A percentile compares a stretch with the other conserved stretches of the same genome.
phyloP scores from a whole-genome alignment of 2,113 vertebrate genomes.

The Sminthopsis crassicaudata region DNA sequence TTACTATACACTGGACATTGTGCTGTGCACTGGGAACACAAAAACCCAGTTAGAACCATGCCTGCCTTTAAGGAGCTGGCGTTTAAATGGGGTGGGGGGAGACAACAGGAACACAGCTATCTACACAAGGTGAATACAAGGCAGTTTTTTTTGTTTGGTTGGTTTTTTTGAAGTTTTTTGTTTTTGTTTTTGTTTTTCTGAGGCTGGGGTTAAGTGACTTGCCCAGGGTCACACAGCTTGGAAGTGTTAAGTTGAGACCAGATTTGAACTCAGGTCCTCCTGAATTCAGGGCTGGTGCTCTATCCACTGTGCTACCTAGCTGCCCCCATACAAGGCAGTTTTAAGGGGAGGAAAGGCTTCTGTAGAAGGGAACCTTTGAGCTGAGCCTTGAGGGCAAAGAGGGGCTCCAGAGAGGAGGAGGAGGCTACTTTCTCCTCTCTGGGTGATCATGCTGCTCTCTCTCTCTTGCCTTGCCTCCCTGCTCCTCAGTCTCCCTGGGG shows the following conservation, averaged over 20 bases:
- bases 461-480: not conserved
- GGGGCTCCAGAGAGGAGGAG: too few relatives aligned
- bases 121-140: too few relatives aligned
- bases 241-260: too few relatives aligned
- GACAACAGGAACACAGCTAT: not conserved
- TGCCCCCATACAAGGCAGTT: too few relatives aligned
- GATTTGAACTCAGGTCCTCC: too few relatives aligned
- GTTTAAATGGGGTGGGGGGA: not conserved
- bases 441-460: not conserved
- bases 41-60: not conserved
- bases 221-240: too few relatives aligned
- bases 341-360: not conserved
- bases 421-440: not conserved
- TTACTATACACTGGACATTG: not conserved
- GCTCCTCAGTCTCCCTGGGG: not conserved
- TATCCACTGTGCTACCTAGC: too few relatives aligned
- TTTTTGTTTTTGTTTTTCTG: too few relatives aligned
- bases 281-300: too few relatives aligned
- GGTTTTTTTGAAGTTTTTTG: too few relatives aligned
- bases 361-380: not conserved
- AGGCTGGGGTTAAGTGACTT: too few relatives aligned
- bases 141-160: too few relatives aligned
- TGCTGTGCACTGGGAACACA: not conserved
- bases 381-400: not conserved
- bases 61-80: not conserved